Evolutionary conservation across 1,140 invertebrate species (phyloP).

Genomic region (Chymomyza costata): DNA sequence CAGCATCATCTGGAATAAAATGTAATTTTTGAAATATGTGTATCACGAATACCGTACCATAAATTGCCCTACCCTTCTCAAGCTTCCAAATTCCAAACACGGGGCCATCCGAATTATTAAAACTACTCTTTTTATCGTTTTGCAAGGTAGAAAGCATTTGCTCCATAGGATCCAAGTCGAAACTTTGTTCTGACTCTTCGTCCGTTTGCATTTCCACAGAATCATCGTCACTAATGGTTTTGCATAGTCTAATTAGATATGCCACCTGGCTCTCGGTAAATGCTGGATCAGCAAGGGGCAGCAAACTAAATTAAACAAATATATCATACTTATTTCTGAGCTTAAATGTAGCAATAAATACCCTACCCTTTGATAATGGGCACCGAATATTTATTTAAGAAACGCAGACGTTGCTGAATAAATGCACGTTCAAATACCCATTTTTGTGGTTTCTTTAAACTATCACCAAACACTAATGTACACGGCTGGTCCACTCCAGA

Average conservation of each 20-base stretch:
- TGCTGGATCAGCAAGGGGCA: conserved; percentile 46
- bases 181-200: background rate
- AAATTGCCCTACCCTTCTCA: conserved; percentile 18
- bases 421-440: conserved; percentile 57
- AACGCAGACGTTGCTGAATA: conserved; percentile 31
- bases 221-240: background rate
- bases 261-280: conserved; percentile 21
- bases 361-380: conserved; percentile 47
- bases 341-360: background rate
- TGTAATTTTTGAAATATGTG: background rate
- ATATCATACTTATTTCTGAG: background rate
- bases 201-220: too few relatives aligned
- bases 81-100: conserved; percentile 41
- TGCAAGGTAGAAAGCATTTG: conserved; percentile 2
- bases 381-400: conserved; percentile 37
- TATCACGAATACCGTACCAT: too few relatives aligned
- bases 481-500: conserved; percentile 44
- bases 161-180: conserved; percentile 7
- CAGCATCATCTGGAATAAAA: conserved; percentile 10
- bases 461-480: conserved; percentile 59
- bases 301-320: conserved; percentile 31
- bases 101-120: background rate
- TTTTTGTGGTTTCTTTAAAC: conserved; percentile 42
- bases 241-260: conserved; percentile 22
- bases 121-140: background rate